These are phyloP conservation scores for Pogonomyrmex californicus DNA, from an alignment of 1,140 invertebrate genomes.

Conservation along the genomic window DNA sequence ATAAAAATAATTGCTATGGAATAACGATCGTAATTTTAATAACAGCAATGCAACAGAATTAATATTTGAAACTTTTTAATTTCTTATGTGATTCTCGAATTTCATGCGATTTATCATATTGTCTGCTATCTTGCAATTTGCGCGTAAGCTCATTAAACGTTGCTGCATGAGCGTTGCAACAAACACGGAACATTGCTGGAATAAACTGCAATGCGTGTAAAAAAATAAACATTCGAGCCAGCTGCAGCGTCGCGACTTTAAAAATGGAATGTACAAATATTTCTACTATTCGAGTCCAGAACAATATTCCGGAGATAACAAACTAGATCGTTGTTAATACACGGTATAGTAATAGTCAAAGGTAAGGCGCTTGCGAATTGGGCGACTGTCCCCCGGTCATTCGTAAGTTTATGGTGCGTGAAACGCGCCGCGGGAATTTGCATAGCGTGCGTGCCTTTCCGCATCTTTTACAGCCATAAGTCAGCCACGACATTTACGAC, in stretches of 20 bases:
- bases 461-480: constrained; percentile 61
- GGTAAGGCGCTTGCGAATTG: constrained; percentile 39
- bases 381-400: constrained; percentile 56
- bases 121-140: not conserved
- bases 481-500: constrained; percentile 57
- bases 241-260: not conserved
- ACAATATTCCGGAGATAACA: not conserved
- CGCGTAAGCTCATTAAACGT: not conserved
- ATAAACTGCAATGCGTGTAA: not conserved
- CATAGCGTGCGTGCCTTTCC: constrained; percentile 62
- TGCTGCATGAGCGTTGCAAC: constrained; percentile 1
- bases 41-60: not conserved
- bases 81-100: not conserved
- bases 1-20: not conserved
- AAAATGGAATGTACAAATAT: constrained; percentile 13
- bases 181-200: not conserved
- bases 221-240: not conserved
- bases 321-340: constrained; percentile 27
- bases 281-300: constrained; percentile 4
- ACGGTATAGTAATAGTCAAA: not conserved
- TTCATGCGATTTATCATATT: constrained; percentile 6
- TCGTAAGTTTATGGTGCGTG: constrained; percentile 76
- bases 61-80: not conserved
- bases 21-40: not conserved
- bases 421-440: constrained; percentile 66